Evolutionary conservation across 2,797 vertebrate species (phyloP).

Genomic region (Antennarius maculatus): DNA sequence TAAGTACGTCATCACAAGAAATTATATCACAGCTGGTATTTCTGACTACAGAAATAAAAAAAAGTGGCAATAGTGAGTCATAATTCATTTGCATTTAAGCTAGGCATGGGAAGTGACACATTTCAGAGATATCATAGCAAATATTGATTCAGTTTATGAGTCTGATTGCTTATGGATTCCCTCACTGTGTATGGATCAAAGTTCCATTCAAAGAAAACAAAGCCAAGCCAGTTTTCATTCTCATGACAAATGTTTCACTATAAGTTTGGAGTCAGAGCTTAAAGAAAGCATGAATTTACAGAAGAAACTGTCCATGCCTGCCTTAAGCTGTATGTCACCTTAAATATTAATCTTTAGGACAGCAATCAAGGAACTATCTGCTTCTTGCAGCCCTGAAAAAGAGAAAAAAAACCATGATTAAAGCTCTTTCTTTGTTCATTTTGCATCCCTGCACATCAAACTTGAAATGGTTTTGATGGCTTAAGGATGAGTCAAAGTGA

Average conservation of each 20-base stretch:
- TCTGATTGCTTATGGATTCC: background rate
- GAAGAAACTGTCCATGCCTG: background rate
- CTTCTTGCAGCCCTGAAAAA: no score
- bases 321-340: background rate
- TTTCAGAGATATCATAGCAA: background rate
- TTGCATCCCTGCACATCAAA: background rate
- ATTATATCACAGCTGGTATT: background rate
- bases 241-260: background rate
- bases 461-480: background rate
- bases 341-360: background rate
- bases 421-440: background rate
- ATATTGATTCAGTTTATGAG: background rate
- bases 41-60: background rate
- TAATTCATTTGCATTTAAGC: constrained; percentile 2
- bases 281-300: background rate
- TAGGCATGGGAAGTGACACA: background rate
- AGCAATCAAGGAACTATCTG: no score
- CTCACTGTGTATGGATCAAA: background rate
- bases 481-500: background rate
- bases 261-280: no score
- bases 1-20: constrained; percentile 10
- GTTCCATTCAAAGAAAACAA: background rate
- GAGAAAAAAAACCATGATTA: no score
- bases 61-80: background rate
- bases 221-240: background rate